Evolutionary conservation across 2,888 invertebrate species (phyloP).

Genomic region (Sphaerophoria taeniata): DNA sequence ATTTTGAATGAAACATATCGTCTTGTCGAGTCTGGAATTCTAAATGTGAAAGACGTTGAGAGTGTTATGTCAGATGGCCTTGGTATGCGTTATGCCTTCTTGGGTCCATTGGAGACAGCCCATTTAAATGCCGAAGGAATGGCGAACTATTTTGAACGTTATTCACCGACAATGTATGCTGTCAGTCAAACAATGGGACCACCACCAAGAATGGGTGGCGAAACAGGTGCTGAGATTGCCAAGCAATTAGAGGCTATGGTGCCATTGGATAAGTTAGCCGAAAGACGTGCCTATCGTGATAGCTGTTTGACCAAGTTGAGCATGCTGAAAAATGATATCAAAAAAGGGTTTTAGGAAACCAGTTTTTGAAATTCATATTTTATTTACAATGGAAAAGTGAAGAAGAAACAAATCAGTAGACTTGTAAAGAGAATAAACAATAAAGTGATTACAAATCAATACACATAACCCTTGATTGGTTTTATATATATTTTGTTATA

Average conservation of each 20-base stretch:
- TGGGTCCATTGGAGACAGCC: conserved; percentile 96
- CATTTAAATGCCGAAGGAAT: conserved; percentile 97
- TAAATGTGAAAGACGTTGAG: conserved; percentile 94
- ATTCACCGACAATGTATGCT: conserved; percentile 85
- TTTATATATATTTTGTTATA: background rate
- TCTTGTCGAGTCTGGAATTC: conserved; percentile 91
- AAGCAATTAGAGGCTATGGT: conserved; percentile 89
- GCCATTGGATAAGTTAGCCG: conserved; percentile 89
- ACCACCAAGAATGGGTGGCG: conserved; percentile 89
- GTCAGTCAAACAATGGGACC: conserved; percentile 90
- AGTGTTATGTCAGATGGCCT: conserved; percentile 97
- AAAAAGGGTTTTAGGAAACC: conserved; percentile 76
- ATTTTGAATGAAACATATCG: conserved; percentile 96
- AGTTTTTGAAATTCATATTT: conserved; percentile 46
- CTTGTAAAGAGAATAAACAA: conserved; percentile 49
- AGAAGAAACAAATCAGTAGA: conserved; percentile 37
- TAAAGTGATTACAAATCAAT: conserved; percentile 22
- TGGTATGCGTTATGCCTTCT: conserved; percentile 97
- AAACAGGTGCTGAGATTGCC: conserved; percentile 87
- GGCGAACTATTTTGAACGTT: conserved; percentile 86
- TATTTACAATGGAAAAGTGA: conserved; percentile 57
- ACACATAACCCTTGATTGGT: conserved; percentile 58
- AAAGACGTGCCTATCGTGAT: conserved; percentile 92
- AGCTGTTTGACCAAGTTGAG: conserved; percentile 91
- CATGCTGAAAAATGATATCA: conserved; percentile 89